Evolutionary conservation across 2,797 vertebrate genomes (phyloP).

Genomic region (Hephaestus fuliginosus): DNA sequence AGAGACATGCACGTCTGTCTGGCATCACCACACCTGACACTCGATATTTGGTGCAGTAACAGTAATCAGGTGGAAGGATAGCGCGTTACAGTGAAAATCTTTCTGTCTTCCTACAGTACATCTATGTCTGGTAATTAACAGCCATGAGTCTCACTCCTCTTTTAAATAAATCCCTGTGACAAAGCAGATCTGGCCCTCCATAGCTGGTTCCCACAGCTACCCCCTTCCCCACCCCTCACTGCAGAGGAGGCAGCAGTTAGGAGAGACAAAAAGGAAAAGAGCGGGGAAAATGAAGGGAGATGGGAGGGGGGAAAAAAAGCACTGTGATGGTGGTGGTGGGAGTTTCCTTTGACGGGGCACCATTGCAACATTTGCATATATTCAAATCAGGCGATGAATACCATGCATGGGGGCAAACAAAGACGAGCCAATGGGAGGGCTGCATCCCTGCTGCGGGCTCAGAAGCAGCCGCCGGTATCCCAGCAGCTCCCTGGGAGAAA

Average conservation of each 20-base stretch:
- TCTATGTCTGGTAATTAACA: conserved; percentile 64
- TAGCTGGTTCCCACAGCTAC: conserved; percentile 74
- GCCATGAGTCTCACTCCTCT: conserved; percentile 58
- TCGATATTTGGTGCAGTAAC: conserved; percentile 6
- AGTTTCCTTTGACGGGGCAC: conserved; percentile 74
- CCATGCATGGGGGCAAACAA: conserved; percentile 78
- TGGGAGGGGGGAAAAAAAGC: not conserved
- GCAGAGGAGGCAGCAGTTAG: conserved; percentile 65
- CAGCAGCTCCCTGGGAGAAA: conserved; percentile 77
- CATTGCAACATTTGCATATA: conserved; percentile 86
- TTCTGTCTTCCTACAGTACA: conserved; percentile 18
- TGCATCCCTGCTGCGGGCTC: conserved; percentile 66
- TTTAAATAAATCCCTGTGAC: conserved; percentile 71
- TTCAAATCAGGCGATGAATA: conserved; percentile 83
- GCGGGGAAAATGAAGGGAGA: conserved; percentile 67
- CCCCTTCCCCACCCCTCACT: conserved; percentile 27
- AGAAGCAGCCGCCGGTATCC: conserved; percentile 70
- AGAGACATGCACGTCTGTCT: not conserved
- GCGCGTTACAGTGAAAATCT: not conserved
- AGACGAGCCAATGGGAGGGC: conserved; percentile 76
- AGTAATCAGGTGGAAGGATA: conserved; percentile 3
- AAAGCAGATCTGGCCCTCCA: conserved; percentile 62
- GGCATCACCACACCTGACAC: not conserved
- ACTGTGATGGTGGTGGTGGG: conserved; percentile 52
- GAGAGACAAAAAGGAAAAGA: conserved; percentile 66